phyloP scores from a whole-genome alignment of 2,797 vertebrate species.

The Gambelia wislizenii region DNA sequence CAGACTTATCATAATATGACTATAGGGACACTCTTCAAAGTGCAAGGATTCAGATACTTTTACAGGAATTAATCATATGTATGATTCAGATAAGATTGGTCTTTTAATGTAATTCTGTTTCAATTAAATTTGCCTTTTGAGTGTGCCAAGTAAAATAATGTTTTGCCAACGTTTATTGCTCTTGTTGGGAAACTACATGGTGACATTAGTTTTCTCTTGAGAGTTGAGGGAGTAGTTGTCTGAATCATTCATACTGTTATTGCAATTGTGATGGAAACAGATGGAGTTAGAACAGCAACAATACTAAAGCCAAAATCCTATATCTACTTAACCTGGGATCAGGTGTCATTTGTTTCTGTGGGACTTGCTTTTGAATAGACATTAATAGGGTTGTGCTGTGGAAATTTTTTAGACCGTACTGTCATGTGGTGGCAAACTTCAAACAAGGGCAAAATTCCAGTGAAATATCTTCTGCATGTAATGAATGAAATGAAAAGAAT shows the following conservation, averaged over 20 bases:
- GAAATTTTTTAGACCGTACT: not conserved
- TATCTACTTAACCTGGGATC: not conserved
- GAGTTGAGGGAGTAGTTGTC: not conserved
- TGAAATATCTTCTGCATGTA: not conserved
- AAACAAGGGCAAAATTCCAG: not conserved
- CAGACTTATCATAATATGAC: not conserved
- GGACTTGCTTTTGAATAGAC: not conserved
- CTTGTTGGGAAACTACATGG: not conserved
- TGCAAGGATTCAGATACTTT: conserved; percentile 5
- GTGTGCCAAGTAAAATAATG: not conserved
- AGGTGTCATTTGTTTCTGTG: not conserved
- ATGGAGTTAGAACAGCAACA: not conserved
- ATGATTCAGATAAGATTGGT: conserved; percentile 7
- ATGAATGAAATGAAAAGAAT: no score
- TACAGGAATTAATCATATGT: conserved; percentile 28
- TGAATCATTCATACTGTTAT: not conserved
- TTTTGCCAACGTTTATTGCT: conserved; percentile 16
- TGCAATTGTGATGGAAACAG: not conserved
- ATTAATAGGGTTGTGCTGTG: not conserved
- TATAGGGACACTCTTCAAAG: not conserved
- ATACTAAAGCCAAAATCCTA: not conserved
- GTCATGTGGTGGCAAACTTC: not conserved
- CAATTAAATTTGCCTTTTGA: conserved; percentile 12
- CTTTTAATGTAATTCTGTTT: conserved; percentile 13
- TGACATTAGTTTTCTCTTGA: not conserved